Conservation (phyloP, 2,888 invertebrate genomes). For the Argyresthia albistria region DNA sequence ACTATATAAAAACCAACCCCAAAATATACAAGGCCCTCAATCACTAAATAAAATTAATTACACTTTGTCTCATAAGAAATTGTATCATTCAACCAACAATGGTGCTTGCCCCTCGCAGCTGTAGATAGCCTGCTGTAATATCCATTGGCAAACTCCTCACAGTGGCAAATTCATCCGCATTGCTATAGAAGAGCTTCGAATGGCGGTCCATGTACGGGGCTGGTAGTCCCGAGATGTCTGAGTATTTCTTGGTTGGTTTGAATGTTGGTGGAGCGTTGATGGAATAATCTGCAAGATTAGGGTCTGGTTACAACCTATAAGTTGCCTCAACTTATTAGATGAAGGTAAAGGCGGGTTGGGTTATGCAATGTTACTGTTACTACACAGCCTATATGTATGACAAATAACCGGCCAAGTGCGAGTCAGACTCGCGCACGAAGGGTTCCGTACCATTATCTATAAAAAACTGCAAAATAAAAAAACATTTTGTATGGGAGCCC, state of each 20-base stretch:
- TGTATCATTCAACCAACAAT: constrained; percentile 73
- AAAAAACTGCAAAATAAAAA: too few species aligned
- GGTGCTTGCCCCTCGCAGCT: constrained; percentile 86
- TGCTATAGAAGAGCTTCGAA: constrained; percentile 88
- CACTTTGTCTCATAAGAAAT: too few species aligned
- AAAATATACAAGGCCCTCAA: too few species aligned
- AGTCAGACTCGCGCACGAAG: too few species aligned
- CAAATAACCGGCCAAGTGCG: too few species aligned
- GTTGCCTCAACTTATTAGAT: neutral
- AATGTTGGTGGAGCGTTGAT: constrained; percentile 94
- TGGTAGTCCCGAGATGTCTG: constrained; percentile 90
- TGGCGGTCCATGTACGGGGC: constrained; percentile 93
- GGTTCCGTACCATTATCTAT: too few species aligned
- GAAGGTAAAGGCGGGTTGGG: neutral
- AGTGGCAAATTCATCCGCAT: constrained; percentile 89
- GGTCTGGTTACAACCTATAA: neutral
- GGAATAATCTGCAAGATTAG: constrained; percentile 79
- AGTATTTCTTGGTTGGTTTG: constrained; percentile 93
- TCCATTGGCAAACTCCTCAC: constrained; percentile 91
- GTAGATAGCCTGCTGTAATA: constrained; percentile 90
- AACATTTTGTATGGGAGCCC: too few species aligned
- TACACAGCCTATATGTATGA: too few species aligned
- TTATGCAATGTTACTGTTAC: neutral
- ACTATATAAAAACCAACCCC: too few species aligned
- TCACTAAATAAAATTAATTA: too few species aligned